Base-by-base conservation (phyloP, 92 coral and sea anemone genomes). In the Micromussa lordhowensis region DNA sequence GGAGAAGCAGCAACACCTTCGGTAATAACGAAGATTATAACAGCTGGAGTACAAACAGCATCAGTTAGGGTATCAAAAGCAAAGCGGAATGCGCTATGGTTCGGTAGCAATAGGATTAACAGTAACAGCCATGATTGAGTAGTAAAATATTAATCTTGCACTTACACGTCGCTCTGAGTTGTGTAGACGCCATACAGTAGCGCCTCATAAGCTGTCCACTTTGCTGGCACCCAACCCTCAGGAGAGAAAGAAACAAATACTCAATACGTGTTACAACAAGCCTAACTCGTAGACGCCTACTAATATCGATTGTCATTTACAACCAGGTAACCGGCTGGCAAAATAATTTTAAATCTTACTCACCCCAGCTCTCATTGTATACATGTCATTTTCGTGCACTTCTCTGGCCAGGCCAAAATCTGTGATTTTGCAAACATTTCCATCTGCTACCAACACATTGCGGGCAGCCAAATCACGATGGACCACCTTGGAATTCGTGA, bases 121-220 rank as follows among this genome's bases (percentile, higher is more conserved):
- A 35, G 38, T 35, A 35, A 35, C 38, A 35, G 38, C 38, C 38
- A 35, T 35, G 0, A 44, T 13, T 5, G 51, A 44, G 51, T 44
- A 44, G 5, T 26, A 26, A 79, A 32, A 69, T 82, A 31, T 9
- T 28, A 8, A 31, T 38, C 15, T 30, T 2, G 29, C 59, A 85
- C 96, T 90, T 64, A 93, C 96, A 93, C 92, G 38, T 93, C 96
- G 40, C 94, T 93, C 91, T 83, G 88, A 0, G 96, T 90, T 11
- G 96, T 93, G 84, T 91, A 93, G 21, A 59, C 82, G 53, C 96
- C 96, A 75, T 91, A 91, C 78, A 91, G 40, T 12, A 93, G 78
- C 26, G 96, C 91, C 74, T 93, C 96, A 35, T 90, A 90, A 8
- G 96, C 94, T 68, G 96, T 93, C 96, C 96, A 93, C 68, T 93